A percentile compares a stretch with the other conserved stretches of the same genome.
Evolutionary conservation across 37 sponge, comb jelly and placozoan genomes (phyloP).

Genomic region (Cladorhizidae sp.): DNA sequence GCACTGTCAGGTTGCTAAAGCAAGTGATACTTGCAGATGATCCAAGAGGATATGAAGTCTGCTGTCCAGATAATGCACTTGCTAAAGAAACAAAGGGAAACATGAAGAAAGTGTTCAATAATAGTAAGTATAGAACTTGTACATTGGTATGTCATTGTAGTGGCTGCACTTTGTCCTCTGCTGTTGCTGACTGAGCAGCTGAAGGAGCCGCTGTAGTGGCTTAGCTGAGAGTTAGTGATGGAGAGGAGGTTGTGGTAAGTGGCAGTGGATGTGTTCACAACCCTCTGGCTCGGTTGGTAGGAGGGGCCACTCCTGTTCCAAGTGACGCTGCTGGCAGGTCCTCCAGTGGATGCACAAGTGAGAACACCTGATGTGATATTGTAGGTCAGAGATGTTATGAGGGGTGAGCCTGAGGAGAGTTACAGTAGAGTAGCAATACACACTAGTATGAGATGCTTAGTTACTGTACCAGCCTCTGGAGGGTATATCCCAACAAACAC

Average conservation of each 20-base stretch:
- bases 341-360: conserved; percentile 15
- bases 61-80: neutral
- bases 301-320: conserved; percentile 17
- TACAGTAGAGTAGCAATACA: neutral
- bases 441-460: neutral
- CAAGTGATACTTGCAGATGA: neutral
- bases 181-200: too few species aligned
- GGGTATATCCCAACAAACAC: neutral
- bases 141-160: too few species aligned
- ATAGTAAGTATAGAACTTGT: too few species aligned
- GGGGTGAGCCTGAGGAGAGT: neutral
- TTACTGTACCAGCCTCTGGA: neutral
- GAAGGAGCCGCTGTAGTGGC: too few species aligned
- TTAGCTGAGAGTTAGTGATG: too few species aligned
- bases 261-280: too few species aligned
- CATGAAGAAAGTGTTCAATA: too few species aligned
- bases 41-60: neutral
- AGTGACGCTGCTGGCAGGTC: conserved; percentile 19
- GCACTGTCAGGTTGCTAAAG: neutral
- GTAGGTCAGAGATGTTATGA: neutral
- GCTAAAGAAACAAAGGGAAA: neutral
- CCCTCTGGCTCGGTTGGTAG: conserved; percentile 15
- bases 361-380: neutral
- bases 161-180: too few species aligned
- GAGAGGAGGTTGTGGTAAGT: too few species aligned